Conservation (phyloP, 2,888 invertebrate genomes). For the Parochlus steinenii region DNA sequence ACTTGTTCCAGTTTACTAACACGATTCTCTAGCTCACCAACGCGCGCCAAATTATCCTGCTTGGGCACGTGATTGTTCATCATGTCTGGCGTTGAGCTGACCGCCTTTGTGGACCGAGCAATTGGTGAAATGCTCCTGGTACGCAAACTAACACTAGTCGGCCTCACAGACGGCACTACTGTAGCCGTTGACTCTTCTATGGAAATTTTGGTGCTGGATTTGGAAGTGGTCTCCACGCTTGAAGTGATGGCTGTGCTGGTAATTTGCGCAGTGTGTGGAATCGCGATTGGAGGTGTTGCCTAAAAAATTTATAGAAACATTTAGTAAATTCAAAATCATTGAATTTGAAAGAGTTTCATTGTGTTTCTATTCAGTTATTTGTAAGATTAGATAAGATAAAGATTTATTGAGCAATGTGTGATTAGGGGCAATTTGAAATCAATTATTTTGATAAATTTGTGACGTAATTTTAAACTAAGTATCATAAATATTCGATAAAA, state of each 20-base stretch:
- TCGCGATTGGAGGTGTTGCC: no score
- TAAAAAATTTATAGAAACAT: no score
- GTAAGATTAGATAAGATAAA: no score
- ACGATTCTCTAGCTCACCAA: constrained; percentile 24
- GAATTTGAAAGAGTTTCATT: no score
- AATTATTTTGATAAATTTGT: no score
- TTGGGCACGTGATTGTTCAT: constrained; percentile 6
- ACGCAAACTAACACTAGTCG: constrained; percentile 24
- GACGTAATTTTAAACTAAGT: no score
- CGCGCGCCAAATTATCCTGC: constrained; percentile 17
- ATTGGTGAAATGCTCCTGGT: constrained; percentile 26
- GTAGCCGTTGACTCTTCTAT: constrained; percentile 12
- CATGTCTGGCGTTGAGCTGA: constrained; percentile 9
- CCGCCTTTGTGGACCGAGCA: constrained; percentile 13
- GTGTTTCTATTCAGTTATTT: no score
- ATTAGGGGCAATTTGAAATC: no score
- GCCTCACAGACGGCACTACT: constrained; percentile 16
- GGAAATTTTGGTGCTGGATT: constrained; percentile 13
- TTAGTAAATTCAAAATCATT: no score
- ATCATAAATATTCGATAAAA: no score
- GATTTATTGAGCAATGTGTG: no score
- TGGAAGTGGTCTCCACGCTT: constrained; percentile 5
- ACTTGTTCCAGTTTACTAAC: constrained; percentile 25
- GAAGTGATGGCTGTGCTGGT: constrained; percentile 1
- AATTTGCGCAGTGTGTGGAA: no score